Percentiles rank a stretch among this genome's conserved stretches.
These are phyloP conservation scores for Lonchura striata DNA, from an alignment of 2,113 vertebrate species.

Conservation along the genomic window DNA sequence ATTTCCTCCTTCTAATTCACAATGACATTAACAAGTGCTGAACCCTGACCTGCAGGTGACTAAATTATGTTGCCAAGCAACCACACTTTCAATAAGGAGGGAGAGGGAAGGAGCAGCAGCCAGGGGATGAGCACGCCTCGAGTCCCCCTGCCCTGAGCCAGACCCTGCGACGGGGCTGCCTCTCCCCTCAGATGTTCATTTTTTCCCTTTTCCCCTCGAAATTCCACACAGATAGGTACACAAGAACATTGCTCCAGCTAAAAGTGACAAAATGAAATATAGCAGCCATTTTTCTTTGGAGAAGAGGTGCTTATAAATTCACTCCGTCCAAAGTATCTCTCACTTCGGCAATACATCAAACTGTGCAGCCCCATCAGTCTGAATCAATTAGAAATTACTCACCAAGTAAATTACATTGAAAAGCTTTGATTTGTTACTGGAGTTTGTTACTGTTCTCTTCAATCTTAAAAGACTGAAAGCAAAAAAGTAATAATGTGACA, in stretches of 20 bases:
- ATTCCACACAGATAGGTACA: conserved; percentile 33
- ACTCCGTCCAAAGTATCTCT: conserved; percentile 69
- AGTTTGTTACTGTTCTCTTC: conserved; percentile 69
- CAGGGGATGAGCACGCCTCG: too few species aligned
- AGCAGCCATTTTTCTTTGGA: conserved; percentile 77
- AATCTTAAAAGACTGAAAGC: conserved; percentile 73
- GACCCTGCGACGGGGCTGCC: not conserved
- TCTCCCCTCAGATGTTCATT: not conserved
- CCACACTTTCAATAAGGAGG: not conserved
- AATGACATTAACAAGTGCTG: conserved; percentile 67
- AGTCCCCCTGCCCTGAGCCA: not conserved
- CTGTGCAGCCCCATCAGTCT: conserved; percentile 71
- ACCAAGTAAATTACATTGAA: conserved; percentile 76
- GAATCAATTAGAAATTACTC: conserved; percentile 86
- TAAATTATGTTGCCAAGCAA: conserved; percentile 71
- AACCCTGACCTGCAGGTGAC: conserved; percentile 67
- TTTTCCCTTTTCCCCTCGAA: not conserved
- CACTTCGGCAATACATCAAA: conserved; percentile 75
- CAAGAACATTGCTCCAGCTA: conserved; percentile 65
- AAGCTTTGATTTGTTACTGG: conserved; percentile 74
- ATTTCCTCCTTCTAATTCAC: conserved; percentile 69
- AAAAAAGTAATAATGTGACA: conserved; percentile 75
- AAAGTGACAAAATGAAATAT: conserved; percentile 81
- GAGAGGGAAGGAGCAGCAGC: not conserved
- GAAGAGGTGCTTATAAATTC: conserved; percentile 77